These are phyloP conservation scores for Muricea muricata DNA, from an alignment of 92 coral and sea anemone species.

Conservation along the genomic window DNA sequence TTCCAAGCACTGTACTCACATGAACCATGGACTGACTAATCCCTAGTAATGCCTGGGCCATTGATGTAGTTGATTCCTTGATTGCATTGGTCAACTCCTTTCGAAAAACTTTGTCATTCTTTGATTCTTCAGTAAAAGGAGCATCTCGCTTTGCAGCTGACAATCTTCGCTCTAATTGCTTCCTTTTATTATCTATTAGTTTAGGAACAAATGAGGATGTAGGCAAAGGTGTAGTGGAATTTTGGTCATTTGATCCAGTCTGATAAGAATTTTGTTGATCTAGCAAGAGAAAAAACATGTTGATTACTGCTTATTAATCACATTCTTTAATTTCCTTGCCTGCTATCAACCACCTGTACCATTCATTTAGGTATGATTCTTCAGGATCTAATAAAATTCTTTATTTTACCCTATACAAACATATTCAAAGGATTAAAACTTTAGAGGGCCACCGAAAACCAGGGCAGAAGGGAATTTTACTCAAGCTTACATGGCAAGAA, in stretches of 20 bases:
- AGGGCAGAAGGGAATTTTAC: too few relatives aligned
- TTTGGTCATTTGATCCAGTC: not conserved
- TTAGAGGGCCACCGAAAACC: too few relatives aligned
- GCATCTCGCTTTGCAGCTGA: not conserved
- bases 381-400: too few relatives aligned
- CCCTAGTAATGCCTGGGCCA: not conserved
- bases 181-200: not conserved
- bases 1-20: not conserved
- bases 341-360: too few relatives aligned
- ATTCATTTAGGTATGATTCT: too few relatives aligned
- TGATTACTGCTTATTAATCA: too few relatives aligned
- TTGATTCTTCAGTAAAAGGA: not conserved
- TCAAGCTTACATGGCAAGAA: too few relatives aligned
- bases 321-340: too few relatives aligned
- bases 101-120: not conserved
- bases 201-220: not conserved
- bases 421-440: too few relatives aligned
- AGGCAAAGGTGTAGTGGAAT: not conserved
- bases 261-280: not conserved
- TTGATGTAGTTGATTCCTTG: not conserved
- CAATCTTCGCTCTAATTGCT: not conserved
- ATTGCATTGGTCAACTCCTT: not conserved
- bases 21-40: slow-evolving; percentile 1
- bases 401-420: too few relatives aligned
- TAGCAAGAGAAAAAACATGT: too few relatives aligned